Base-by-base conservation (phyloP, 2,797 vertebrate species). In the Tinamus major region DNA sequence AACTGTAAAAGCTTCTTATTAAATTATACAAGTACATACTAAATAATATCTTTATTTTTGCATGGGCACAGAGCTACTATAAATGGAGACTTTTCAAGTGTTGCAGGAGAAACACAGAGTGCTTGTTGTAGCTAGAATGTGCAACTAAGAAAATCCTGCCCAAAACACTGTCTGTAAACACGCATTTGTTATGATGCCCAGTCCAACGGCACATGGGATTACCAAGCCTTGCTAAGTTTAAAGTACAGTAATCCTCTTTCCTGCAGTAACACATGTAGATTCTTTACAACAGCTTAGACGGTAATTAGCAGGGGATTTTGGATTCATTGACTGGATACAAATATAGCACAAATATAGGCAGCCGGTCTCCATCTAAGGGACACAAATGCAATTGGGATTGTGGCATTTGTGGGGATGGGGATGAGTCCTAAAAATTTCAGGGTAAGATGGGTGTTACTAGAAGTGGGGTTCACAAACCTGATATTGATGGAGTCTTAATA, bases 211-310 rank as follows among this genome's bases (percentile, higher is more conserved):
- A 90, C 84, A 61, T 1, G 5, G 79, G 92, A 94, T 96, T 96
- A 95, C 11, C 91, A 59, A 95, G 89, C 80, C 51, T 92, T 95
- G 85, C 87, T 95, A 93, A 89, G 72, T 90, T 76, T 89, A 95
- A 97, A 89, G 87, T 82, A 62, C 42, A 63, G 63, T 94, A 80
- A 95, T 93, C 96, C 93, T 97, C 93, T 96, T 96, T 78, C 15
- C 10, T 55, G 92, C 91, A 39, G 69, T 86, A 90, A 96, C 92
- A 86, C 79, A 51, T 79, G 56, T 92, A 33, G 80, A 81, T 87
- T 92, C 89, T 58, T 78, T 86, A 91, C 87, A 92, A 96, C 83
- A 96, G 92, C 82, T 94, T 95, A 95, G 79, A 89, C 63, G 87
- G 44, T 79, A 79, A 94, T 94, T 88, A 94, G 79, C 1, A 0